These are phyloP conservation scores for Parauchenoglanis ngamensis DNA, from an alignment of 2,797 vertebrate genomes.

Conservation along the genomic window DNA sequence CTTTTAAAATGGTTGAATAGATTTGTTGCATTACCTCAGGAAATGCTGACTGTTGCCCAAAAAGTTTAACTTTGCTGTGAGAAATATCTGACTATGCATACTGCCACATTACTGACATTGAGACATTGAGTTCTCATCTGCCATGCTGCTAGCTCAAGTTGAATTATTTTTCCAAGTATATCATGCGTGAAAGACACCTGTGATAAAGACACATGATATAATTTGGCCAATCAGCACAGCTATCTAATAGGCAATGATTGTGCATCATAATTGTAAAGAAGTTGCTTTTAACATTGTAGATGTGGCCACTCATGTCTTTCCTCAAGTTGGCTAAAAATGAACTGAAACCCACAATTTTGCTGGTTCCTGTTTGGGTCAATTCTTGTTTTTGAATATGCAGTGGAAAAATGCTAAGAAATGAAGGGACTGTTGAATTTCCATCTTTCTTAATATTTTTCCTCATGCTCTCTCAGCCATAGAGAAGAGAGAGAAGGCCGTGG, in stretches of 20 bases:
- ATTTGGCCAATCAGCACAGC: too few relatives aligned
- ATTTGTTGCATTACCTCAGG: too few relatives aligned
- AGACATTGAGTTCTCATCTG: not conserved
- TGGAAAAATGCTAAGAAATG: not conserved
- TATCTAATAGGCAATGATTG: not conserved
- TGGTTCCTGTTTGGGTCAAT: not conserved
- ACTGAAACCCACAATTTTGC: not conserved
- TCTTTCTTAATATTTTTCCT: not conserved
- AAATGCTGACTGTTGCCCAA: too few relatives aligned
- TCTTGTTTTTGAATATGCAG: not conserved
- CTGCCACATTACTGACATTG: too few relatives aligned
- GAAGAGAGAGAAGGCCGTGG: constrained; percentile 61
- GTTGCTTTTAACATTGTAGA: not conserved
- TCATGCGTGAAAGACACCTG: too few relatives aligned
- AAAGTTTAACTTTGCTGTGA: too few relatives aligned
- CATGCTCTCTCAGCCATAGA: constrained; percentile 55
- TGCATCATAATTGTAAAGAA: not conserved
- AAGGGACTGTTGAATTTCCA: not conserved
- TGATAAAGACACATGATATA: too few relatives aligned
- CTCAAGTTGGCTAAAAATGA: not conserved
- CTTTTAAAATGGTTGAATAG: too few relatives aligned
- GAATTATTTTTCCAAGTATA: too few relatives aligned
- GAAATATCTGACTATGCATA: too few relatives aligned
- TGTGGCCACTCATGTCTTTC: not conserved
- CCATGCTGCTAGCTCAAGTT: not conserved